Evolutionary conservation across 2,888 invertebrate genomes (phyloP), one percentile per base, ranked within the genome.

Genomic region (Venusia cambrica): DNA sequence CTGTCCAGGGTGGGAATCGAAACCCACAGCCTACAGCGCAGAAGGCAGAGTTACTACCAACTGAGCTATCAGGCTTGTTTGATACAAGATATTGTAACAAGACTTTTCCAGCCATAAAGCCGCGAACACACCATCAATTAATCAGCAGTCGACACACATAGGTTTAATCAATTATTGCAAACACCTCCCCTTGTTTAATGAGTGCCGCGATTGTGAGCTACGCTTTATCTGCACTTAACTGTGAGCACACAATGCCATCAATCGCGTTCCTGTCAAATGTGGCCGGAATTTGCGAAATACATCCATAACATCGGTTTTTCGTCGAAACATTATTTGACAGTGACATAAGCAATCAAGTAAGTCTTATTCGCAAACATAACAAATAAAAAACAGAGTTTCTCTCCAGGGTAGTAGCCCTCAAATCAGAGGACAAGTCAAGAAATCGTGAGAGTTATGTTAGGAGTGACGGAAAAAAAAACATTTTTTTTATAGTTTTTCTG

Each of bases 101-200:
- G 32, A 32, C 25, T 29, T 34, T 38, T 29, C 38, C 33, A 33
- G 29, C 20, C 29, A 24, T 29, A 36, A 36, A 36, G 36, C 22
- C 19, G 12, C 15, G 20, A 8, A 10, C 18, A 20, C 25, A 31
- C 31, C 26, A 24, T 25, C 33, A 25, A 34, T 37, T 42, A 42
- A 42, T 42, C 26, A 37, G 30, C 41, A 42, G 32, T 34, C 38
- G 25, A 30, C 33, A 25, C 28, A 38, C 39, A 62, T 59, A 63
- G 54, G 54, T 71, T 68, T 66, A 72, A 72, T 74, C 72, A 74
- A 72, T 73, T 73, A 73, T 69, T 64, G 69, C 65, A 65, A 69
- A 64, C 69, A 63, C 60, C 61, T 61, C 57, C 62, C 52, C 60
- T 48, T 56, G 59, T 62, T 57, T 69, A 67, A 71, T 61, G 62